Percentiles rank a stretch among this genome's conserved stretches.
phyloP scores from a whole-genome alignment of 1,140 invertebrate genomes.

The Cherax destructor region DNA sequence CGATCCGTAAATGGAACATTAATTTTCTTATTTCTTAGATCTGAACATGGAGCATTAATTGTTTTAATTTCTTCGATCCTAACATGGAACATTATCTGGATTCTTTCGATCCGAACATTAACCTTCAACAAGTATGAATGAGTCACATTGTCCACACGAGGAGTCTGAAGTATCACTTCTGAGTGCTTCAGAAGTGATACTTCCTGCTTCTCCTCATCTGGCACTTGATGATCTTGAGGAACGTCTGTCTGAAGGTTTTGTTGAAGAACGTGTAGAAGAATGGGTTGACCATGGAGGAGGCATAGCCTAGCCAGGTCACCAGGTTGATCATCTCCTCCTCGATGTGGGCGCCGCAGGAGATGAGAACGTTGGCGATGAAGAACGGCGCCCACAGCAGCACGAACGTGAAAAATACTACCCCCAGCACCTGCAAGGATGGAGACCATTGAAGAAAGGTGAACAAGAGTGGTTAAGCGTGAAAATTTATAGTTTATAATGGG shows the following conservation, averaged over 20 bases:
- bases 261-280: conserved; percentile 97
- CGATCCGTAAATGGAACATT: too few species aligned
- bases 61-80: too few species aligned
- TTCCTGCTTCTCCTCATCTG: conserved; percentile 60
- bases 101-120: too few species aligned
- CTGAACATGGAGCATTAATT: too few species aligned
- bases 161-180: too few species aligned
- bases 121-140: background rate
- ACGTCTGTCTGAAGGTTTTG: conserved; percentile 92
- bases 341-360: conserved; percentile 85
- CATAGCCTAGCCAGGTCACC: conserved; percentile 93
- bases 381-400: conserved; percentile 95
- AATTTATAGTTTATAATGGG: too few species aligned
- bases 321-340: conserved; percentile 87
- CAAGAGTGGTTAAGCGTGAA: too few species aligned
- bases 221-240: conserved; percentile 91
- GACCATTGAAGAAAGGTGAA: background rate
- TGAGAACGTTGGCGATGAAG: conserved; percentile 90
- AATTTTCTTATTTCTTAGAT: too few species aligned
- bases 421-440: conserved; percentile 80
- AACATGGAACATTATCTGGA: too few species aligned
- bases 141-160: too few species aligned
- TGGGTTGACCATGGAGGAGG: conserved; percentile 94
- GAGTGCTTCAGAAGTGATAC: conserved; percentile 56
- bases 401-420: conserved; percentile 95